Evolutionary conservation across 2,888 invertebrate genomes (phyloP), one percentile per base, ranked within the genome.

Genomic region (Lissonota sp.): DNA sequence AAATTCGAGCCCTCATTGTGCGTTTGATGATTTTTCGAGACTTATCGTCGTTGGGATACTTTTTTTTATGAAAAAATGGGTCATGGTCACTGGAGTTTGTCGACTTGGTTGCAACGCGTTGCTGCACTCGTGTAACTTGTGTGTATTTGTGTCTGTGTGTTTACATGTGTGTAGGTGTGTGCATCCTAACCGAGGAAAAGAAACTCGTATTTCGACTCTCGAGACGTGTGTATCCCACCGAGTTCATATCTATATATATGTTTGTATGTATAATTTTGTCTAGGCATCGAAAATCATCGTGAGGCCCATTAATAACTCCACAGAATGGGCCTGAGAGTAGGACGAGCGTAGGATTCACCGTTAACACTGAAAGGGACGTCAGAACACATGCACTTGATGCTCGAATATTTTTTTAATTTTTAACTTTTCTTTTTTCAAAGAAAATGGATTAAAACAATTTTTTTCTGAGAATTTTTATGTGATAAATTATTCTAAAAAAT

Each of bases 61-160:
- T 26, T 26, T 26, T 26, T 12, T 2, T 16, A 44, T 39, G 42
- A 16, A 6, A 8, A 80, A 76, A 81, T 81, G 42, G 81, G 81
- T 78, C 81, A 81, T 64, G 77, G 77, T 37, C 81, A 78, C 49
- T 74, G 60, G 60, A 60, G 70, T 77, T 66, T 40, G 76, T 80
- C 39, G 26, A 26, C 26, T 26, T 26, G 12, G 72, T 7, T 57
- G 70, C 63, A 44, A 12, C 14, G 57, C 55, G 49, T 46, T 12
- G 60, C n/a, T 72, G 63, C 76, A 76, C 72, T 69, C 62, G 26
- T 26, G 26, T 26, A 3, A 26, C 26, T 26, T 26, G 26, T 26
- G 26, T 26, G 26, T 26, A 2, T 26, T 26, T 26, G 26, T 26
- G 26, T n/a, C n/a, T n/a, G n/a, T n/a, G n/a, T n/a, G n/a, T n/a